Evolutionary conservation across 2,888 invertebrate genomes (phyloP).

Genomic region (Agelastica alni): DNA sequence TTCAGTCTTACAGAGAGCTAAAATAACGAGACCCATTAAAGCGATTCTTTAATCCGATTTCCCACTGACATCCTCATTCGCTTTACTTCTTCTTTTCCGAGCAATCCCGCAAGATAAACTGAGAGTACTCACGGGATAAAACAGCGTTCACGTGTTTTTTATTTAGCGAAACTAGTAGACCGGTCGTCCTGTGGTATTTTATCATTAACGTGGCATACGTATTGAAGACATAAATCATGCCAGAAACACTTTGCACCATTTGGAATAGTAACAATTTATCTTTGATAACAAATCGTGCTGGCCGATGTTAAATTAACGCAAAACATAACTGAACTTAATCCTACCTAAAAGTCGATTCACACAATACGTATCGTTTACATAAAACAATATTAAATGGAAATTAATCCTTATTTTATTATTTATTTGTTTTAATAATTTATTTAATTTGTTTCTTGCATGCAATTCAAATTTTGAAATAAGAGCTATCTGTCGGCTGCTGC

Average conservation of each 20-base stretch:
- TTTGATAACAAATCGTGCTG: no score
- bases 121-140: neutral
- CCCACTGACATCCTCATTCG: slow-evolving; percentile 12
- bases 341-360: no score
- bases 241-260: neutral
- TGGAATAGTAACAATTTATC: neutral
- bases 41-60: slow-evolving; percentile 16
- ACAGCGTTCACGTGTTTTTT: neutral
- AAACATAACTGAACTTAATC: no score
- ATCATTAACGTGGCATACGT: neutral
- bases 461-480: no score
- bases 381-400: no score
- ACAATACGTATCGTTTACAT: no score
- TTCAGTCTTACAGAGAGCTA: slow-evolving; percentile 1
- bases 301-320: no score
- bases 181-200: neutral
- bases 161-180: neutral
- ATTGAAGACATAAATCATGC: neutral
- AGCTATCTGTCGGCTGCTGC: no score
- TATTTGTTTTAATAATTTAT: no score
- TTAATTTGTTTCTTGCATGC: no score
- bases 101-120: neutral
- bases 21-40: slow-evolving; percentile 16
- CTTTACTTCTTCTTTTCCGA: neutral
- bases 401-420: no score